Percentiles rank a stretch among this genome's conserved stretches.
Conservation (phyloP, 2,113 vertebrate genomes). For the Antigone vipio region DNA sequence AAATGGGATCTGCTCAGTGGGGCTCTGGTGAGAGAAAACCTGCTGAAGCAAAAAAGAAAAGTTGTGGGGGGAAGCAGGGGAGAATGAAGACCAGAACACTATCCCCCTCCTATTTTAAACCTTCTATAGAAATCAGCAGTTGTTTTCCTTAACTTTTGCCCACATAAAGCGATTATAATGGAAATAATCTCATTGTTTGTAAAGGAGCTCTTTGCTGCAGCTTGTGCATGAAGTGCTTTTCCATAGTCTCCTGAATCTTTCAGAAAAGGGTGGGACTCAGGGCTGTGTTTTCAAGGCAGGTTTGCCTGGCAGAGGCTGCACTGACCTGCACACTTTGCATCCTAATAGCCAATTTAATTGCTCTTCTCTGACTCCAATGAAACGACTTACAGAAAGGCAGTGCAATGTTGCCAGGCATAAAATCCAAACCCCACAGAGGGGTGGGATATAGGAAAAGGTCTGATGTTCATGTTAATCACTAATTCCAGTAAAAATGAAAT, state of each 20-base stretch:
- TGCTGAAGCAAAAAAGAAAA: background rate
- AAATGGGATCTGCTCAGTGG: background rate
- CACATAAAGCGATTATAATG: background rate
- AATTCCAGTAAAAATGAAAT: slow-evolving; percentile 41
- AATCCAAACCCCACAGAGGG: background rate
- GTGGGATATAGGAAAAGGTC: background rate
- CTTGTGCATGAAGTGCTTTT: background rate
- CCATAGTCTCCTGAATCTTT: background rate
- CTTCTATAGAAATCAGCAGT: background rate
- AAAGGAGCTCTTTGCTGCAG: background rate
- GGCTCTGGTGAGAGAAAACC: background rate
- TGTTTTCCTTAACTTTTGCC: background rate
- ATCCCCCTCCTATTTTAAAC: background rate
- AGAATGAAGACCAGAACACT: background rate
- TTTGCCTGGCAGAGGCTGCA: background rate
- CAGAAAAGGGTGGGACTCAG: background rate
- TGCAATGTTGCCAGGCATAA: background rate
- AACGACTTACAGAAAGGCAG: background rate
- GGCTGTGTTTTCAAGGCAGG: background rate
- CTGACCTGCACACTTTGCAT: background rate
- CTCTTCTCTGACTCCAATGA: background rate
- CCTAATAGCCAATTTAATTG: slow-evolving; percentile 8
- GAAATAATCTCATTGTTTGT: background rate
- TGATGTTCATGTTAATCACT: slow-evolving; percentile 3
- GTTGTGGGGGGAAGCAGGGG: background rate